Evolutionary conservation across 2,797 vertebrate species (phyloP), one percentile per base, ranked within the genome.

Genomic region (Gila robusta): DNA sequence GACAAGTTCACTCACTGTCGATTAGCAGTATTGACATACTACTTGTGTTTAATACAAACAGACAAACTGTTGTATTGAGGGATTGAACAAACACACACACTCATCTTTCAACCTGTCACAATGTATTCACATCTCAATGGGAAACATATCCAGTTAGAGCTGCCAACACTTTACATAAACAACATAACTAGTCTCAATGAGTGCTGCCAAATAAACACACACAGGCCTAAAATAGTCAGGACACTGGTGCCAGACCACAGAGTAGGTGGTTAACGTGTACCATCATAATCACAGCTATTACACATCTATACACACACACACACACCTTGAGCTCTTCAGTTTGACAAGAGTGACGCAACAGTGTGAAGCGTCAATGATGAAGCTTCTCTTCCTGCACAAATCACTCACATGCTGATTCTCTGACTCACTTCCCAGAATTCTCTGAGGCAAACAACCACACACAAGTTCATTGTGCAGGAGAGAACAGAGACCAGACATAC

Each of bases 211-310:
- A 28, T 32, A 32, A 54, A 49, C 21, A 71, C 66, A 71, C 49
- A 49, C 35, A 35, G 19, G 39, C 52, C 81, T 84, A 35, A 81
- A 86, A 87, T 78, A 87, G 71, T 47, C 26, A 39, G 8, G 23
- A 64, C 64, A 62, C 79, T 70, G 23, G 32, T 84, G 86, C 81
- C 88, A 88, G 84, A 70, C 77, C 83, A 83, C 85, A 71, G 79
- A 70, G 73, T 85, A 79, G 74, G 87, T 62, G 67, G 81, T 79
- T 82, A 69, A 39, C 2, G 47, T 86, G 81, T 86, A 82, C 73
- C 69, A 64, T 69, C 77, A 66, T 67, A 78, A 71, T n/a, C 79
- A 74, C 74, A 67, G 23, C 69, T 69, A 74, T 82, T 66, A 80
- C 77, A 86, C 83, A 72, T 32, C 32, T 32, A 32, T 32, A 54